Conservation (phyloP, 2,113 vertebrate genomes). For the Cromileptes altivelis region DNA sequence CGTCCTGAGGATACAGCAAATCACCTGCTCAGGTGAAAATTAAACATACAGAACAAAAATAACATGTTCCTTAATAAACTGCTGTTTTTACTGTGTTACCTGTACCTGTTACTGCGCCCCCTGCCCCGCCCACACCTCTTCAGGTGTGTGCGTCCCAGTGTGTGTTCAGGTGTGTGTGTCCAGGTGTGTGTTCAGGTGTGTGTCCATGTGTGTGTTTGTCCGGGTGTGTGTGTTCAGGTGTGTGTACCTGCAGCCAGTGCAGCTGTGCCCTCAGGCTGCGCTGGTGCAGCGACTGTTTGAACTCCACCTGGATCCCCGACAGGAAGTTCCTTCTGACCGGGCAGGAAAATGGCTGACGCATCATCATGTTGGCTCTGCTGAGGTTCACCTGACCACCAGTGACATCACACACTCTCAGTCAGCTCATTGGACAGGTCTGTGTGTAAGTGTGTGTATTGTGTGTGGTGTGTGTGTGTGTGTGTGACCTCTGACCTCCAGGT, state of each 20-base stretch:
- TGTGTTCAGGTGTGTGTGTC: background rate
- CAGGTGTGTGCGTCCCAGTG: background rate
- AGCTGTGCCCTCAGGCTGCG: slow-evolving; percentile 93
- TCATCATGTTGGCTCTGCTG: slow-evolving; percentile 87
- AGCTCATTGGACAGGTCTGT: slow-evolving; percentile 2
- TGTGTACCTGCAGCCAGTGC: slow-evolving; percentile 94
- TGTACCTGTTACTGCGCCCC: no score
- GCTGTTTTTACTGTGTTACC: no score
- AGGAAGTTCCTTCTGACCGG: slow-evolving; percentile 92
- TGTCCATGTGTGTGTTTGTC: background rate
- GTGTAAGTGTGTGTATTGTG: background rate
- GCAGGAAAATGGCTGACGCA: slow-evolving; percentile 89
- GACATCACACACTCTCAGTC: slow-evolving; percentile 31
- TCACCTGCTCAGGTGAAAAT: no score
- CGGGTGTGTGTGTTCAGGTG: background rate
- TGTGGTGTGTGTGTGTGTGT: background rate
- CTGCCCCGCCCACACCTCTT: no score
- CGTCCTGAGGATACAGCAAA: no score
- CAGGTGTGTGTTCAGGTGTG: background rate
- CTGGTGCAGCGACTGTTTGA: slow-evolving; percentile 94
- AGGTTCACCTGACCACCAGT: slow-evolving; percentile 90
- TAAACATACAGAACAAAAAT: no score
- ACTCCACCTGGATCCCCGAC: slow-evolving; percentile 94
- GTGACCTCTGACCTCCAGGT: slow-evolving; percentile 87
- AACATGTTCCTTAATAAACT: no score